These are phyloP conservation scores for Calyptomena viridis DNA, from an alignment of 2,113 vertebrate species.

Conservation along the genomic window DNA sequence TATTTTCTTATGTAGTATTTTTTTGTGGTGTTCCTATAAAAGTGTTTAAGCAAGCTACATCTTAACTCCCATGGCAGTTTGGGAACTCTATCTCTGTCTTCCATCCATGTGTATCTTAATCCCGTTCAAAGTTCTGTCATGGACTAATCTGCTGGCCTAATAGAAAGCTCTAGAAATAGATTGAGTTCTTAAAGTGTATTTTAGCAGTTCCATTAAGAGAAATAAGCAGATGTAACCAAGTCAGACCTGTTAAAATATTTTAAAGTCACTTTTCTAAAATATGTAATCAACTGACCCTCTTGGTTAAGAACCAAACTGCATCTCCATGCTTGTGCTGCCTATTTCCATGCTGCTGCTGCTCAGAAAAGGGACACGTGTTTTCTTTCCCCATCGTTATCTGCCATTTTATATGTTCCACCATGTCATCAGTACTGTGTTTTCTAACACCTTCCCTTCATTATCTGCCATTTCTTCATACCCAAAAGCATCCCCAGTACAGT, in stretches of 20 bases:
- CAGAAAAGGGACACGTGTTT: neutral
- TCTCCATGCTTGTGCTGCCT: neutral
- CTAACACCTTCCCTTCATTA: neutral
- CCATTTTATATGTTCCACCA: neutral
- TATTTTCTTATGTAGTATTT: neutral
- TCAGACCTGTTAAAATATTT: neutral
- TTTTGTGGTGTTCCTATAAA: neutral
- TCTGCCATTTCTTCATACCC: neutral
- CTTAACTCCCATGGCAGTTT: neutral
- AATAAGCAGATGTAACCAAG: neutral
- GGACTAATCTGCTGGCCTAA: neutral
- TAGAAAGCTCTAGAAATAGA: neutral
- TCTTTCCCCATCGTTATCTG: neutral
- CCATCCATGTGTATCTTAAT: neutral
- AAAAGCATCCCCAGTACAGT: neutral
- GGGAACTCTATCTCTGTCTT: neutral
- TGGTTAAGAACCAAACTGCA: neutral
- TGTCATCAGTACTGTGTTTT: neutral
- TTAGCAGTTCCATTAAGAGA: neutral
- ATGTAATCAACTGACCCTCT: neutral
- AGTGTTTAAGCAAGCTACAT: neutral
- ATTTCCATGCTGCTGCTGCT: neutral
- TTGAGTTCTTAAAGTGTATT: neutral
- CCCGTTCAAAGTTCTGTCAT: neutral
- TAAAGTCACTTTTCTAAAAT: neutral